phyloP scores from a whole-genome alignment of 2,888 invertebrate species.

The Vesta saturnalis region DNA sequence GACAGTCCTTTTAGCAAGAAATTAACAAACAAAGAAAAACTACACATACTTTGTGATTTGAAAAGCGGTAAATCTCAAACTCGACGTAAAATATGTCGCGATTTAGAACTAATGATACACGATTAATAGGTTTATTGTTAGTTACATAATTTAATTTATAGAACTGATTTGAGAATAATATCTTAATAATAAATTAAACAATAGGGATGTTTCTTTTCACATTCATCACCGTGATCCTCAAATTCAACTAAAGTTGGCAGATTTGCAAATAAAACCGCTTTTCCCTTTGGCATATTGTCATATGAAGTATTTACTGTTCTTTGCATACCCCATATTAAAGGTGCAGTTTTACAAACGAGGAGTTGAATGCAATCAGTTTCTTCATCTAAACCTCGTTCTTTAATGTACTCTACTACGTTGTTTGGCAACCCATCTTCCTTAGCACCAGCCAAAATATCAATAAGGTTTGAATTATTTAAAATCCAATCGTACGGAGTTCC shows the following conservation, averaged over 20 bases:
- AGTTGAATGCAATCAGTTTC: constrained; percentile 77
- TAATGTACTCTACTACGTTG: constrained; percentile 69
- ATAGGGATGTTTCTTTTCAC: constrained; percentile 69
- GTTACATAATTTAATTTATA: background rate
- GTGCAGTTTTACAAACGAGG: constrained; percentile 80
- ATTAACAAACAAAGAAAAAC: constrained; percentile 81
- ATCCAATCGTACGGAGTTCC: constrained; percentile 71
- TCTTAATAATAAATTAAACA: constrained; percentile 47
- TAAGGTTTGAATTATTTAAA: constrained; percentile 69
- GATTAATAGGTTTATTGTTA: constrained; percentile 8
- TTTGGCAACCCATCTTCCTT: constrained; percentile 71
- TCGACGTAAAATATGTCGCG: constrained; percentile 80
- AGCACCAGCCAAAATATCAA: constrained; percentile 68
- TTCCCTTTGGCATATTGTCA: constrained; percentile 47
- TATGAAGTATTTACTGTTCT: constrained; percentile 65
- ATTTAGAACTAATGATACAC: constrained; percentile 68
- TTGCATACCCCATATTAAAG: constrained; percentile 82
- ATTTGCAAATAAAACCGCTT: constrained; percentile 67
- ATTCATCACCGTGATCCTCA: constrained; percentile 68
- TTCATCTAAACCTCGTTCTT: constrained; percentile 65
- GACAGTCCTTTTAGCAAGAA: constrained; percentile 82
- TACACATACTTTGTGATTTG: constrained; percentile 85
- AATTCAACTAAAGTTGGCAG: constrained; percentile 71
- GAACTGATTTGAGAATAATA: background rate
- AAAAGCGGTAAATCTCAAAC: constrained; percentile 87